Evolutionary conservation across 2,797 vertebrate species (phyloP).

Genomic region (Australoheros facetus): DNA sequence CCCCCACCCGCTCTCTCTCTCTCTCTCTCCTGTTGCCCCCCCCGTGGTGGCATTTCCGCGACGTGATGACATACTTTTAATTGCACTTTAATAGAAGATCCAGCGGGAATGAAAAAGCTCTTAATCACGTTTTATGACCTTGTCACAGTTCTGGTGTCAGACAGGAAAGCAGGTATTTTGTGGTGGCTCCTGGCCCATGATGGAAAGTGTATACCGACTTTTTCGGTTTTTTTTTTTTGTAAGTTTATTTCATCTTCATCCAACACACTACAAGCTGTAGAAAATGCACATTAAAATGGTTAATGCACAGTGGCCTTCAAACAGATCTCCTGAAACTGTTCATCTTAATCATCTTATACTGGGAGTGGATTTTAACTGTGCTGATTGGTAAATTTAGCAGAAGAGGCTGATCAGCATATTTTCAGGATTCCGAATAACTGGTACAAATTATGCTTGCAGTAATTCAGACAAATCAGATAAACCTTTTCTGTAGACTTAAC

Average conservation of each 20-base stretch:
- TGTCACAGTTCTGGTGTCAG: slow-evolving; percentile 69
- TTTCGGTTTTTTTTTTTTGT: not conserved
- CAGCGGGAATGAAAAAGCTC: slow-evolving; percentile 69
- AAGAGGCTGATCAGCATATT: not conserved
- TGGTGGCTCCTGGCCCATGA: slow-evolving; percentile 1
- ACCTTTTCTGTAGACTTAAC: not conserved
- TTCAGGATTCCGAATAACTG: not conserved
- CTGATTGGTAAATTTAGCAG: slow-evolving; percentile 3
- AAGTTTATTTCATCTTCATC: not conserved
- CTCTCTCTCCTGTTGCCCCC: not conserved
- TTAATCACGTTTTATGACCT: slow-evolving; percentile 76
- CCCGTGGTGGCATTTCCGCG: slow-evolving; percentile 66
- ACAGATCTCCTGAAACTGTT: not conserved
- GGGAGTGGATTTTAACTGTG: not conserved
- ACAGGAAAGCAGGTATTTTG: slow-evolving; percentile 63
- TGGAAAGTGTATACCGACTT: slow-evolving; percentile 17
- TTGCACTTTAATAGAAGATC: slow-evolving; percentile 78
- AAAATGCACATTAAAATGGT: not conserved
- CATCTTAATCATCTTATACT: not conserved
- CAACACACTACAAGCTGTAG: not conserved
- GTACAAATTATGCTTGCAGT: not conserved
- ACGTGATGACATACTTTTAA: slow-evolving; percentile 75
- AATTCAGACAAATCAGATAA: not conserved
- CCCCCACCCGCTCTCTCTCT: slow-evolving; percentile 30
- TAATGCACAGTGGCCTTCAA: not conserved